Evolutionary conservation across 2,113 vertebrate genomes (phyloP).

Genomic region (Alectura lathami): DNA sequence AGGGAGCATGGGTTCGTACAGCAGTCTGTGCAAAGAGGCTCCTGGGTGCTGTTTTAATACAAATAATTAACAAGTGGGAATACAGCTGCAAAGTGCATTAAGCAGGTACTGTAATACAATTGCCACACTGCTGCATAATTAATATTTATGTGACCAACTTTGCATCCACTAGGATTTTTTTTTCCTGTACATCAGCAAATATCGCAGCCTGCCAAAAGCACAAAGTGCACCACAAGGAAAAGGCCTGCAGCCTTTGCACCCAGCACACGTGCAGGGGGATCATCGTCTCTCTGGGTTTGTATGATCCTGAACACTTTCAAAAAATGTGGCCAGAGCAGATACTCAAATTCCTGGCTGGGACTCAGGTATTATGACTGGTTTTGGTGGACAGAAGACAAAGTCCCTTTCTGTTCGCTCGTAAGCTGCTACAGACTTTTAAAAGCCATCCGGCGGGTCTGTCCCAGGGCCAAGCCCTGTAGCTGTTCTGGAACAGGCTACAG

Average conservation of each 20-base stretch:
- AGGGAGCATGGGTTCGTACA: not conserved
- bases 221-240: not conserved
- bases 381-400: not conserved
- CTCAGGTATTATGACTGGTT: rapidly evolving
- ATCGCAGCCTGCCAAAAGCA: not conserved
- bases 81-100: not conserved
- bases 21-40: not conserved
- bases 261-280: rapidly evolving
- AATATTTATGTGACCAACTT: not conserved
- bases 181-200: not conserved
- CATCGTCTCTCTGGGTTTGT: not conserved
- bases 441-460: not conserved
- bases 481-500: not conserved
- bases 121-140: rapidly evolving
- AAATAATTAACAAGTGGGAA: not conserved
- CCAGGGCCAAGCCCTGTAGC: not conserved
- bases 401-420: not conserved
- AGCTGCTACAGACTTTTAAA: not conserved
- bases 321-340: not conserved
- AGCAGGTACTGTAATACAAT: not conserved
- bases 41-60: not conserved
- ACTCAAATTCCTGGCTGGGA: not conserved
- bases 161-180: not conserved
- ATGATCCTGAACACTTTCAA: not conserved
- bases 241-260: slow-evolving; percentile 4